phyloP scores from a whole-genome alignment of 2,797 vertebrate genomes.

The Aulostomus chinensis region DNA sequence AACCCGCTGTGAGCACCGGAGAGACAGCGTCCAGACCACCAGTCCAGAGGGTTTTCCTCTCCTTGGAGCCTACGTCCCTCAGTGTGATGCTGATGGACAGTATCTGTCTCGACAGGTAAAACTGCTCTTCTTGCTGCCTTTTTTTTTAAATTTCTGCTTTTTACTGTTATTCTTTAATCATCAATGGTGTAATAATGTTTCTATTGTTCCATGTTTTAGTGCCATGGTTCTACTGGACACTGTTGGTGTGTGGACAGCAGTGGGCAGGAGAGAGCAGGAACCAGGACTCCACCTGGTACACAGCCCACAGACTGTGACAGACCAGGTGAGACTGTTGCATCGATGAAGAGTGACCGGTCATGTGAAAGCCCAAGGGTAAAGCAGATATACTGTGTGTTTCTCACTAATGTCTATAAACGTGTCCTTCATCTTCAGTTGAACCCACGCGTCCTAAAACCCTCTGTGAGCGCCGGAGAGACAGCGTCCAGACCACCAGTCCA shows the following conservation, averaged over 20 bases:
- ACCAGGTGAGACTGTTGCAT: too few relatives aligned
- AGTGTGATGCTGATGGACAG: constrained; percentile 62
- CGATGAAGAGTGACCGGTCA: too few relatives aligned
- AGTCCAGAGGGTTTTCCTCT: constrained; percentile 25
- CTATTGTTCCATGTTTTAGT: too few relatives aligned
- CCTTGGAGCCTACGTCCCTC: constrained; percentile 59
- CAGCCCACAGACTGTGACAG: constrained; percentile 42
- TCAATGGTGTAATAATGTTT: too few relatives aligned
- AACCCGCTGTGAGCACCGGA: constrained; percentile 71
- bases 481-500: constrained; percentile 27
- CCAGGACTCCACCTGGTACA: constrained; percentile 56
- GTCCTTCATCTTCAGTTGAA: too few relatives aligned
- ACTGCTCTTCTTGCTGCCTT: too few relatives aligned
- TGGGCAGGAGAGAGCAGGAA: constrained; percentile 76
- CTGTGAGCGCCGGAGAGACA: constrained; percentile 74
- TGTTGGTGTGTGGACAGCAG: constrained; percentile 83
- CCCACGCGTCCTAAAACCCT: constrained; percentile 57
- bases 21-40: constrained; percentile 52
- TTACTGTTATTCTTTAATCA: too few relatives aligned
- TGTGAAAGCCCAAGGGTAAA: too few relatives aligned
- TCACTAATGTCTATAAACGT: too few relatives aligned
- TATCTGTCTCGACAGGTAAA: constrained; percentile 8
- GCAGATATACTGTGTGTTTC: too few relatives aligned
- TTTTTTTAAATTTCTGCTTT: too few relatives aligned
- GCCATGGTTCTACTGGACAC: constrained; percentile 78